Evolutionary conservation across 2,888 invertebrate species (phyloP), one percentile per base, ranked within the genome.

Genomic region (Acronicta aceris): DNA sequence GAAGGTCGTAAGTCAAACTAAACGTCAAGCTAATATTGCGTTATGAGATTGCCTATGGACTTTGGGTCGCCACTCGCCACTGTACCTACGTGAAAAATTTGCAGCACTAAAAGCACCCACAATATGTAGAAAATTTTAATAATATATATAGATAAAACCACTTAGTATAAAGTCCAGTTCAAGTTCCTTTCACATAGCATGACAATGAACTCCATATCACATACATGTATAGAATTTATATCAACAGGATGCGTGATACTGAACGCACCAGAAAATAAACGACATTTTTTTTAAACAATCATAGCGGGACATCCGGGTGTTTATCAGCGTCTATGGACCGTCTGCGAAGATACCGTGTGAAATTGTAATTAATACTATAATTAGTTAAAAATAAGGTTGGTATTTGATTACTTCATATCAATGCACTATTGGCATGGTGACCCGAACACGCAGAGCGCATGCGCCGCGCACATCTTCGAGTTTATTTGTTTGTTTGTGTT

Each of bases 291-390:
- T 71, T 50, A 36, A 59, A 68, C 65, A 69, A 77, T 74, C 75
- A 61, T 52, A 49, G 48, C 68, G 79, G 79, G 77, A 71, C 74
- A 81, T 87, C 87, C 86, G 86, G 83, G 82, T 78, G 69, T 74
- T 81, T 80, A 51, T 62, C 70, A 56, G 51, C 51, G 85, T 85
- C 87, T 84, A 74, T 78, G 68, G 62, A 69, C 68, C 65, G 86
- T 87, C 86, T 86, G 69, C 71, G 61, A 49, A 13, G 47, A 40
- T 42, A 17, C 36, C 42, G 45, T 45, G 50, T 15, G 38, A 48
- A 33, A 65, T 48, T 42, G 9, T 8, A 73, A 49, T 50, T 16
- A 3, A 2, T 27, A 56, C 47, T 56, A 1, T 57, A 51, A 27
- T 1, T 0, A 0, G 1, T 15, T 27, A 0, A 0, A 0, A 0